Percentiles rank a stretch among this genome's conserved stretches.
phyloP scores from a whole-genome alignment of 92 coral and sea anemone genomes.

The Heteractis magnifica region DNA sequence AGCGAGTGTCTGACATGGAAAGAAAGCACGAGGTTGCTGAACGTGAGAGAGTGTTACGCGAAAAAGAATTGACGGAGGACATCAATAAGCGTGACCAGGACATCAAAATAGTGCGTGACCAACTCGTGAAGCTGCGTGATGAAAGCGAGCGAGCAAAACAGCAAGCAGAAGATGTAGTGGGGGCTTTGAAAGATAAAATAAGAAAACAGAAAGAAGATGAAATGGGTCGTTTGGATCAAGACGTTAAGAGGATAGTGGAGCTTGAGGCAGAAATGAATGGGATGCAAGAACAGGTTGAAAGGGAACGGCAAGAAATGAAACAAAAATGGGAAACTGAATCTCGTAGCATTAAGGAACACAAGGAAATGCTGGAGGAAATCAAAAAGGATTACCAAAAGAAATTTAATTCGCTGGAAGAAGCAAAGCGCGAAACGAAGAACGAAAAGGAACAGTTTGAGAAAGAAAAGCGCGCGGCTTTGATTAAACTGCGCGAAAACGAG shows the following conservation, averaged over 20 bases:
- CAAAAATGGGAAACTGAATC: constrained; percentile 79
- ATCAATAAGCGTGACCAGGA: constrained; percentile 72
- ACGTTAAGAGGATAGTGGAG: constrained; percentile 75
- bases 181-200: constrained; percentile 66
- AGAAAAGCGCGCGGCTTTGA: constrained; percentile 61
- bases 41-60: constrained; percentile 57
- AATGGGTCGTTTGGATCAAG: constrained; percentile 64
- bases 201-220: constrained; percentile 84
- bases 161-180: constrained; percentile 75
- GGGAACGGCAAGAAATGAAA: constrained; percentile 62
- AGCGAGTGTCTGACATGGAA: constrained; percentile 75
- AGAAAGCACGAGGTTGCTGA: constrained; percentile 85
- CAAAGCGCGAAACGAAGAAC: constrained; percentile 60
- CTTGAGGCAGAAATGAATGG: constrained; percentile 74
- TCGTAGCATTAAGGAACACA: constrained; percentile 55
- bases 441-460: constrained; percentile 71
- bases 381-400: constrained; percentile 66
- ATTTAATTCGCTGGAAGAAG: constrained; percentile 75
- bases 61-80: constrained; percentile 76
- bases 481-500: constrained; percentile 55
- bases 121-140: constrained; percentile 73
- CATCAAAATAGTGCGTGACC: constrained; percentile 63
- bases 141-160: constrained; percentile 69
- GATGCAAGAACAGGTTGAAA: constrained; percentile 57
- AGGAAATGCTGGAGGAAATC: constrained; percentile 55